Evolutionary conservation across 2,888 invertebrate species (phyloP).

Genomic region (Tetanocera ferruginea): DNA sequence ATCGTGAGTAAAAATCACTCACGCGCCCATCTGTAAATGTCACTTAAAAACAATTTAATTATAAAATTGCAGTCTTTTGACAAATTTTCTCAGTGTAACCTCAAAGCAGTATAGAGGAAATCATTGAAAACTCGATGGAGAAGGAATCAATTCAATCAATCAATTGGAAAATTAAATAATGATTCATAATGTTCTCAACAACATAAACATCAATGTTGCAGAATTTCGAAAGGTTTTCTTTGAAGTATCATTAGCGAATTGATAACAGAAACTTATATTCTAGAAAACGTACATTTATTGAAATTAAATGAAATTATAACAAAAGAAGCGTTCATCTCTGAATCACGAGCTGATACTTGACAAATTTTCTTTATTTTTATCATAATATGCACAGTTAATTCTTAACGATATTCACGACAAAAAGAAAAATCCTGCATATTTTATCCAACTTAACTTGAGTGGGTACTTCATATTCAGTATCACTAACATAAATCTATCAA

Average conservation of each 20-base stretch:
- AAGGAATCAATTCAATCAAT: conserved; percentile 60
- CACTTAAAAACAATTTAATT: too few species aligned
- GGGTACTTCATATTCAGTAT: background rate
- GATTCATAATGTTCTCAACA: conserved; percentile 48
- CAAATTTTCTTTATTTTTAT: too few species aligned
- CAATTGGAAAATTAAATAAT: conserved; percentile 55
- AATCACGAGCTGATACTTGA: too few species aligned
- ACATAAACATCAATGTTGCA: background rate
- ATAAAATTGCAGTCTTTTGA: too few species aligned
- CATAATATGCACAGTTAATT: too few species aligned
- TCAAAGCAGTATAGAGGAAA: background rate
- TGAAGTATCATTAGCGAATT: background rate
- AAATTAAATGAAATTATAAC: too few species aligned
- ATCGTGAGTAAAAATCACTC: too few species aligned
- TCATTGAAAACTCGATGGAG: background rate
- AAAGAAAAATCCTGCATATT: background rate
- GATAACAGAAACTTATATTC: background rate
- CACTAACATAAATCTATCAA: background rate
- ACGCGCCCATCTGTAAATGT: too few species aligned
- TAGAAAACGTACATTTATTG: too few species aligned
- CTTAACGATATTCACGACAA: background rate
- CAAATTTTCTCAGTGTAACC: too few species aligned
- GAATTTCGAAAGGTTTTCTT: background rate
- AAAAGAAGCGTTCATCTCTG: too few species aligned
- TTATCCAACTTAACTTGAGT: background rate